Percentiles rank a stretch among this genome's conserved stretches.
These are phyloP conservation scores for Crotophaga sulcirostris DNA, from an alignment of 2,113 vertebrate species.

Conservation along the genomic window DNA sequence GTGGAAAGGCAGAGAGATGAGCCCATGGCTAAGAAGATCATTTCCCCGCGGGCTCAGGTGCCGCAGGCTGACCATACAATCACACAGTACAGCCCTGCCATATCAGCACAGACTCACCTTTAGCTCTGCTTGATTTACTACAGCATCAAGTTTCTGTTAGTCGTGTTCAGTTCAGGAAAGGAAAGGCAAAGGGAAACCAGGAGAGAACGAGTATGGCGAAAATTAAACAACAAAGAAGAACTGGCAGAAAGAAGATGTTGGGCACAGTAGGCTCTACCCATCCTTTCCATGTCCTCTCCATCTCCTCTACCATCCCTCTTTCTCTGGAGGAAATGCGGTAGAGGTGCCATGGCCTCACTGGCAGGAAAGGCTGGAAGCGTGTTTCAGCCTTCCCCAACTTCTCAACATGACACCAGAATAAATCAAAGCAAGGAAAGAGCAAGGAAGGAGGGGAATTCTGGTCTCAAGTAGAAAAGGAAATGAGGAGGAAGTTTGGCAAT, in stretches of 20 bases:
- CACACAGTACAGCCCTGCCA: rapidly evolving
- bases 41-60: neutral
- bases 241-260: rapidly evolving
- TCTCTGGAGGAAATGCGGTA: neutral
- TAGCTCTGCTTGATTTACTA: neutral
- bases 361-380: neutral
- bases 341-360: neutral
- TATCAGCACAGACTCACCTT: neutral
- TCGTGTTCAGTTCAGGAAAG: neutral
- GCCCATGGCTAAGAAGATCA: neutral
- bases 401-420: neutral
- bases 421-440: neutral
- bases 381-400: neutral
- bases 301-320: neutral
- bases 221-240: neutral
- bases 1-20: neutral
- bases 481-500: rapidly evolving
- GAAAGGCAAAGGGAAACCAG: neutral
- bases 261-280: neutral
- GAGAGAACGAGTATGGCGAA: rapidly evolving
- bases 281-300: neutral
- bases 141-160: neutral
- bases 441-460: neutral
- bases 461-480: neutral
- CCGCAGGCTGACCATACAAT: rapidly evolving